These are phyloP conservation scores for Drosophila subobscura DNA, from an alignment of 1,140 invertebrate species.

Conservation along the genomic window DNA sequence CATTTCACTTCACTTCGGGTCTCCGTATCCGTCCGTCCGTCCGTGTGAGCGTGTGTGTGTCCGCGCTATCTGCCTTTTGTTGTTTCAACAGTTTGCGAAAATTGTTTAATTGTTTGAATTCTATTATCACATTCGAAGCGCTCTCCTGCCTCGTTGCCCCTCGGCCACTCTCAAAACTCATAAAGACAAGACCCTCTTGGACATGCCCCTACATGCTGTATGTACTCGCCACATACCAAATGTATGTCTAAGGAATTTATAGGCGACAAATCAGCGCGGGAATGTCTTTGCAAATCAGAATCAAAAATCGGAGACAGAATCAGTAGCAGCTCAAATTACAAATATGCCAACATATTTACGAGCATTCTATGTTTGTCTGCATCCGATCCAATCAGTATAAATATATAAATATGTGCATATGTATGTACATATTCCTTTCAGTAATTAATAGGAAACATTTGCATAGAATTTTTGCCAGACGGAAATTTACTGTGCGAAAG, in stretches of 20 bases:
- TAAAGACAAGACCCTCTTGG: slow-evolving; percentile 13
- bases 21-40: too few relatives aligned
- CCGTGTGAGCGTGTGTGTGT: slow-evolving; percentile 36
- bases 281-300: slow-evolving; percentile 39
- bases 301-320: slow-evolving; percentile 58
- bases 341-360: slow-evolving; percentile 51
- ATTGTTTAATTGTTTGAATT: slow-evolving; percentile 78
- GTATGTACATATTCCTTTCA: slow-evolving; percentile 10
- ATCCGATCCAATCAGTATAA: slow-evolving; percentile 7
- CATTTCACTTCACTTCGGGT: slow-evolving; percentile 21
- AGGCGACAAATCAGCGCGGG: slow-evolving; percentile 31
- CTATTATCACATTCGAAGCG: slow-evolving; percentile 70
- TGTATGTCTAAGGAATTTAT: slow-evolving; percentile 32
- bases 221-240: slow-evolving; percentile 4
- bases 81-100: slow-evolving; percentile 75
- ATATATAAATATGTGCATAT: not conserved
- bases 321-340: slow-evolving; percentile 51
- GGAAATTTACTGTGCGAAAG: slow-evolving; percentile 36
- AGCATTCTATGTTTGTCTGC: too few relatives aligned
- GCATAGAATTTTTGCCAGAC: slow-evolving; percentile 57
- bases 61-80: slow-evolving; percentile 65
- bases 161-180: slow-evolving; percentile 9
- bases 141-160: not conserved
- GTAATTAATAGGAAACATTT: slow-evolving; percentile 64
- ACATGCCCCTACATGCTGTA: slow-evolving; percentile 1